Evolutionary conservation across 2,888 invertebrate genomes (phyloP).

Genomic region (Scrobipalpa costella): DNA sequence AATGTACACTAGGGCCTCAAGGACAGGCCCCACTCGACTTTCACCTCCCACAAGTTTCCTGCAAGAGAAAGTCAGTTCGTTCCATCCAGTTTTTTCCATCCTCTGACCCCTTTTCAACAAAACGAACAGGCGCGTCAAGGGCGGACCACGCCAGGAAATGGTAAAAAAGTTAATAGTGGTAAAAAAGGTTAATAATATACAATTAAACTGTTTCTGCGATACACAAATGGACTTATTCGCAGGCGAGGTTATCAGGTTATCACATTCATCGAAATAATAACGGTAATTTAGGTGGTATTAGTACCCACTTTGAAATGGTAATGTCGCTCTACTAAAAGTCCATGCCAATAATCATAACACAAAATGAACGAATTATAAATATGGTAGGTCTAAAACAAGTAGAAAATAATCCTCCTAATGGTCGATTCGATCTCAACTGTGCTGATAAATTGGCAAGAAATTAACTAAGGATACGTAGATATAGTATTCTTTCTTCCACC

Average conservation of each 20-base stretch:
- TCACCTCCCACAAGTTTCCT: conserved; percentile 65
- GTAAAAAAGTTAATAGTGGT: conserved; percentile 20
- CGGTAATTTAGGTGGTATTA: neutral
- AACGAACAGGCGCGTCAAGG: conserved; percentile 38
- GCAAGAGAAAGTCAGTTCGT: conserved; percentile 62
- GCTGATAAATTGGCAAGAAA: no score
- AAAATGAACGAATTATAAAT: neutral
- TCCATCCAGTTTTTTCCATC: conserved; percentile 50
- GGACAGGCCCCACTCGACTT: conserved; percentile 47
- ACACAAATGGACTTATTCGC: conserved; percentile 16
- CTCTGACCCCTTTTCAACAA: conserved; percentile 50
- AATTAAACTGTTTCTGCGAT: conserved; percentile 19
- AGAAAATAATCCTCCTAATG: neutral
- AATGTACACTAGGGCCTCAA: conserved; percentile 46
- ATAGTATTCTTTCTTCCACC: no score
- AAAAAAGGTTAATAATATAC: conserved; percentile 22
- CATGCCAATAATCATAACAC: neutral
- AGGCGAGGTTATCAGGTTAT: conserved; percentile 19
- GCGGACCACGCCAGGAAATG: conserved; percentile 29
- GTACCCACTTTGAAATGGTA: neutral
- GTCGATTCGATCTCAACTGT: neutral
- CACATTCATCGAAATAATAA: conserved; percentile 11
- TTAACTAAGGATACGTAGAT: no score
- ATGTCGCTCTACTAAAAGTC: neutral
- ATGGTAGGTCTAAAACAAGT: no score